phyloP scores from a whole-genome alignment of 1,140 invertebrate species.

The Brachionus paranguensis region DNA sequence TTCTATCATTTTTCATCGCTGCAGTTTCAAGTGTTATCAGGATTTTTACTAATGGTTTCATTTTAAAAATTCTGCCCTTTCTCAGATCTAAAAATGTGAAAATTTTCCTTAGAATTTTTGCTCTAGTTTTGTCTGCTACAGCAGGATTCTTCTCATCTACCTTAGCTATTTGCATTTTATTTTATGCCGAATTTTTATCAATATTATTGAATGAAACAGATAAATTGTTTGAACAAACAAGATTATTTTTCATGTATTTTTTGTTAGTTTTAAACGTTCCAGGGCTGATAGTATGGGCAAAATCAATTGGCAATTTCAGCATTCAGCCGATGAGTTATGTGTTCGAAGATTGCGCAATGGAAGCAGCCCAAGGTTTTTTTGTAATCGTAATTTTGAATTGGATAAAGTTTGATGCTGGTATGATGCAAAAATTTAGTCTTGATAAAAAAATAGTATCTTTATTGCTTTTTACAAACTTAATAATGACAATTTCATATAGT shows the following conservation, averaged over 20 bases:
- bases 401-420: background rate
- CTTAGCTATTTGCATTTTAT: background rate
- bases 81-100: background rate
- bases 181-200: constrained; percentile 3
- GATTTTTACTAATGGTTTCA: background rate
- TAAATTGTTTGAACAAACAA: background rate
- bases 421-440: background rate
- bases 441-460: background rate
- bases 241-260: constrained; percentile 21
- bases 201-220: background rate
- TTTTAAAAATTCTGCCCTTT: background rate
- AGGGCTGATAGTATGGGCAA: constrained; percentile 10
- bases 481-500: background rate
- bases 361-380: background rate
- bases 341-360: background rate
- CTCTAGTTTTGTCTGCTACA: background rate
- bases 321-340: background rate
- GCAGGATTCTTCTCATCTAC: background rate
- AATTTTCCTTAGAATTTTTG: background rate
- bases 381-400: background rate
- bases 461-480: background rate
- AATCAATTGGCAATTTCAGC: background rate
- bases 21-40: background rate
- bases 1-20: background rate
- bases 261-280: constrained; percentile 9